Conservation (phyloP, 2,113 vertebrate species). For the Spheniscus mendiculus region DNA sequence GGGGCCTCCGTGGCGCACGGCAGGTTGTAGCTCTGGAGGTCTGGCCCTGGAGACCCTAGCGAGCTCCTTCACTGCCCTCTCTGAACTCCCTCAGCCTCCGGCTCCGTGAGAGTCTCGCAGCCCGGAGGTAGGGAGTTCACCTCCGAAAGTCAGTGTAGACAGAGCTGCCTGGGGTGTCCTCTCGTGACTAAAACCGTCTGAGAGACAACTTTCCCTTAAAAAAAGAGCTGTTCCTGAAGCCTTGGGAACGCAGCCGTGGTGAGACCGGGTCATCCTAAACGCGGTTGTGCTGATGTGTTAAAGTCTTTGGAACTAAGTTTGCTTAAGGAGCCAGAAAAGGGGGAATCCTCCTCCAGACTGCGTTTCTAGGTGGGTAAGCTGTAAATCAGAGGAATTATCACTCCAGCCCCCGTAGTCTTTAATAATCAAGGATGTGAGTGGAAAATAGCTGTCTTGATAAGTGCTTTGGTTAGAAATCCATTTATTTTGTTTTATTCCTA, state of each 20-base stretch:
- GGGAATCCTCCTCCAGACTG: neutral
- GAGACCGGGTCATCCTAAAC: rapidly evolving
- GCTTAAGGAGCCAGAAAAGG: neutral
- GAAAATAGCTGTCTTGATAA: neutral
- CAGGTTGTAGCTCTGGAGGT: neutral
- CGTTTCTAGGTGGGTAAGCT: neutral
- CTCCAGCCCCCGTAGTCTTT: rapidly evolving
- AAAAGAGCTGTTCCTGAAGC: rapidly evolving
- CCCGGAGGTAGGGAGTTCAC: neutral
- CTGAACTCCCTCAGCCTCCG: neutral
- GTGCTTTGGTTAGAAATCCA: neutral
- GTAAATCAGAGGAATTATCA: rapidly evolving
- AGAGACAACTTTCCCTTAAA: neutral
- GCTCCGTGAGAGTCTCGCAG: neutral
- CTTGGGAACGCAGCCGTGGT: neutral
- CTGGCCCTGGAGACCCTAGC: too few species aligned
- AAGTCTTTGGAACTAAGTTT: too few species aligned
- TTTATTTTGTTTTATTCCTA: neutral
- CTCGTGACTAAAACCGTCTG: neutral
- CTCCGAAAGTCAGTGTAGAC: neutral
- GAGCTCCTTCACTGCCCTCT: neutral
- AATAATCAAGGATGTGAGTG: rapidly evolving
- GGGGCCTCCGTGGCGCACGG: neutral
- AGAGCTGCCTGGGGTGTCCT: neutral
- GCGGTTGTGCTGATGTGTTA: neutral